These are phyloP conservation scores for Asobara japonica DNA, from an alignment of 1,140 invertebrate genomes.

Conservation along the genomic window DNA sequence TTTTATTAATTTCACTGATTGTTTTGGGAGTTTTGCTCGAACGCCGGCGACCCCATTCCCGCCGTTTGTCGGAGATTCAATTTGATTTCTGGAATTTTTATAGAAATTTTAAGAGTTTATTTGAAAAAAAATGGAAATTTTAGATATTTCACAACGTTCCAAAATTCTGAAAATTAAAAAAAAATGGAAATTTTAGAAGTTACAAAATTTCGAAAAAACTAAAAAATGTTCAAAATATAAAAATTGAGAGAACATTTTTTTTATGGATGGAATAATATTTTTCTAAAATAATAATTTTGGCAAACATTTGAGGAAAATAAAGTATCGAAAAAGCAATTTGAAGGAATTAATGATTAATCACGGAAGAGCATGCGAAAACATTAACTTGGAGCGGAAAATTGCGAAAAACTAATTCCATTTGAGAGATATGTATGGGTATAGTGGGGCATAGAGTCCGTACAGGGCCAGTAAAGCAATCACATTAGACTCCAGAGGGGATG, in stretches of 20 bases:
- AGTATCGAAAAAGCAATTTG: no score
- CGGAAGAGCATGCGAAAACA: not conserved
- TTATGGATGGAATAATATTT: no score
- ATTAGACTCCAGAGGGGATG: constrained; percentile 45
- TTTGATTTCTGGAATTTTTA: not conserved
- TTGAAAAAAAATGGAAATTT: no score
- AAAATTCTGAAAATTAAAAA: no score
- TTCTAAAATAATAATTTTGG: no score
- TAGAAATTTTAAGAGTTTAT: not conserved
- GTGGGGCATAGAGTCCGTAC: not conserved
- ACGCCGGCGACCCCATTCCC: not conserved
- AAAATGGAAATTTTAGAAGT: no score
- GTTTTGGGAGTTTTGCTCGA: not conserved
- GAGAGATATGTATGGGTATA: not conserved
- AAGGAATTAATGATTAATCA: not conserved
- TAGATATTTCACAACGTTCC: no score
- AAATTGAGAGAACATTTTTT: no score
- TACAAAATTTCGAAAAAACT: no score
- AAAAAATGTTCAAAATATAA: no score
- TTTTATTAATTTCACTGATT: not conserved
- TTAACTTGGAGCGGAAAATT: constrained; percentile 1
- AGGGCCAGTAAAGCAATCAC: constrained; percentile 56
- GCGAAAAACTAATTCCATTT: constrained; percentile 22
- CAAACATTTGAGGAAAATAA: no score
- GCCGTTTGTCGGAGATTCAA: not conserved